These are phyloP conservation scores for Chaetogeoica ovagalla DNA, from an alignment of 2,888 invertebrate species.

Conservation along the genomic window DNA sequence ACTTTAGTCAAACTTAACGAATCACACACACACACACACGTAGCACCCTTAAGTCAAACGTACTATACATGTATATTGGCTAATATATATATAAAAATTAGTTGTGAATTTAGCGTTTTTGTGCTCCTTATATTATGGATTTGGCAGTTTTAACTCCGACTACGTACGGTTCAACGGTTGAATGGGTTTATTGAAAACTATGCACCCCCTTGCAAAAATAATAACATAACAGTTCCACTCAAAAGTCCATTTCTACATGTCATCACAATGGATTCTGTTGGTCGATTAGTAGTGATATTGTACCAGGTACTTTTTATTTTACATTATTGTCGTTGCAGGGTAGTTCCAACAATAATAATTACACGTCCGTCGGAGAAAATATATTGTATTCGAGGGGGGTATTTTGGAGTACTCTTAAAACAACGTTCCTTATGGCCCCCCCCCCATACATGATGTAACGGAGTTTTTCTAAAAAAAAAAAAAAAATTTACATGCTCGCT, in stretches of 20 bases:
- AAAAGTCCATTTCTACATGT: slow-evolving; percentile 50
- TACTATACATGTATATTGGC: not conserved
- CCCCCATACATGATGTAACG: slow-evolving; percentile 33
- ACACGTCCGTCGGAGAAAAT: slow-evolving; percentile 42
- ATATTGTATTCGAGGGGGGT: slow-evolving; percentile 43
- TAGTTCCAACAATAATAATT: slow-evolving; percentile 47
- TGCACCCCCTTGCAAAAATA: slow-evolving; percentile 22
- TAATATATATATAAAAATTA: slow-evolving; percentile 7
- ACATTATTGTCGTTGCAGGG: slow-evolving; percentile 19
- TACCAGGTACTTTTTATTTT: slow-evolving; percentile 40
- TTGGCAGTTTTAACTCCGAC: slow-evolving; percentile 41
- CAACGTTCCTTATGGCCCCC: slow-evolving; percentile 18
- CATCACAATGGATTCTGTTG: slow-evolving; percentile 41
- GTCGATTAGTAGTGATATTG: slow-evolving; percentile 45
- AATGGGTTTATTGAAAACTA: slow-evolving; percentile 36
- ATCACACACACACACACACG: not conserved
- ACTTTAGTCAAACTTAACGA: not conserved
- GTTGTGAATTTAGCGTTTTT: slow-evolving; percentile 6
- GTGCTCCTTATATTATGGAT: not conserved
- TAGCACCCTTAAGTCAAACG: slow-evolving; percentile 23
- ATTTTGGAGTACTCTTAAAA: slow-evolving; percentile 49
- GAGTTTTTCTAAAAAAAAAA: slow-evolving; percentile 37
- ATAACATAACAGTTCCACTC: slow-evolving; percentile 47
- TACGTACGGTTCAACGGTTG: slow-evolving; percentile 26
- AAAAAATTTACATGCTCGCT: slow-evolving; percentile 22